These are phyloP conservation scores for Pelusios castaneus DNA, from an alignment of 2,113 vertebrate species.

Conservation along the genomic window DNA sequence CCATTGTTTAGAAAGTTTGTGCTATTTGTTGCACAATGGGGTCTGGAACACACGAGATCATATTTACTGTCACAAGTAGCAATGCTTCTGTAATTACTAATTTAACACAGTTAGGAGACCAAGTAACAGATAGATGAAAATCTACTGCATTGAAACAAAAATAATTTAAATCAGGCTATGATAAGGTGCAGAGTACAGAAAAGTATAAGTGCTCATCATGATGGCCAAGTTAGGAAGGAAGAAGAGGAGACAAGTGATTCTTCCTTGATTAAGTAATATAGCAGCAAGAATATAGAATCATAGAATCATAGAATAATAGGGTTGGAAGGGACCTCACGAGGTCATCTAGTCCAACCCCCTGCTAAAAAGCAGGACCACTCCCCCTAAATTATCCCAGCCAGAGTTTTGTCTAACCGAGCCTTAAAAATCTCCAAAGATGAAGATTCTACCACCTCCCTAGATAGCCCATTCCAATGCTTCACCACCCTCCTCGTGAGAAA, in stretches of 20 bases:
- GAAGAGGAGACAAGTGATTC: background rate
- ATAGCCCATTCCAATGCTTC: no score
- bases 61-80: background rate
- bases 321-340: no score
- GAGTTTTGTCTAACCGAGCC: no score
- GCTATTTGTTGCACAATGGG: background rate
- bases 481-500: no score
- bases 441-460: no score
- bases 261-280: background rate
- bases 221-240: background rate
- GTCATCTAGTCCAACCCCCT: no score
- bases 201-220: background rate
- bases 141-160: background rate
- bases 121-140: background rate
- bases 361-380: no score
- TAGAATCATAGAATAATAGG: no score
- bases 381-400: no score
- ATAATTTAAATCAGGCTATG: background rate
- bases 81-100: background rate
- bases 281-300: background rate
- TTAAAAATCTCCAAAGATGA: no score
- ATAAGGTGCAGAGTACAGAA: background rate
- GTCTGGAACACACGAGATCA: rapidly evolving
- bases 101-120: background rate
- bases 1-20: background rate